These are phyloP conservation scores for Meles meles DNA, from an alignment of 2,113 vertebrate species.

Conservation along the genomic window DNA sequence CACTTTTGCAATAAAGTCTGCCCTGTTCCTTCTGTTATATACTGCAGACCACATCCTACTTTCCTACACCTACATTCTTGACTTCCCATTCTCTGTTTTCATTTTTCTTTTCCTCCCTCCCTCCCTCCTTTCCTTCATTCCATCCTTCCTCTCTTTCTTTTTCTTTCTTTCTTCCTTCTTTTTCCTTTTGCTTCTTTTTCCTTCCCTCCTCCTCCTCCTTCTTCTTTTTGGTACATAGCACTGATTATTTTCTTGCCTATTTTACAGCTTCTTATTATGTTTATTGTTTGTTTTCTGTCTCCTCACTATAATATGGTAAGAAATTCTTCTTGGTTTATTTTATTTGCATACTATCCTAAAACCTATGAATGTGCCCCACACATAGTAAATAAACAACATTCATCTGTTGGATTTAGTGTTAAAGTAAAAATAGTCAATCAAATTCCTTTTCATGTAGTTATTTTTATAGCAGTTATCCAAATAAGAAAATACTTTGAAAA, in stretches of 20 bases:
- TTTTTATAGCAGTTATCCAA: not conserved
- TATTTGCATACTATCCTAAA: not conserved
- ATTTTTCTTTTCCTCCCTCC: not conserved
- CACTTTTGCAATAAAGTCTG: not conserved
- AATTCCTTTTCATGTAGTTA: not conserved
- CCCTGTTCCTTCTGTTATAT: not conserved
- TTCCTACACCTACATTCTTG: not conserved
- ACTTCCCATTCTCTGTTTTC: not conserved
- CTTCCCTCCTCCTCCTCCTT: not conserved
- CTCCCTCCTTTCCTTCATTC: not conserved
- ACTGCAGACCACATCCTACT: not conserved
- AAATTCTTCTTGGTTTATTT: not conserved
- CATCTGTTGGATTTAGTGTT: not conserved
- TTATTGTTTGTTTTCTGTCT: not conserved
- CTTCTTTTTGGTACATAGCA: not conserved
- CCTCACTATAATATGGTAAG: not conserved
- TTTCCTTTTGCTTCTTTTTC: not conserved
- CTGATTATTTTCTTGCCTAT: not conserved
- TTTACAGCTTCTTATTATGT: not conserved
- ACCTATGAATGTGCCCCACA: not conserved
- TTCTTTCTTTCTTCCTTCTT: not conserved
- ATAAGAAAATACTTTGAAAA: not conserved
- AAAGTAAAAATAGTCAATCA: not conserved
- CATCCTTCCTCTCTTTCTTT: not conserved
- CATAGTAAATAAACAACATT: not conserved